Evolutionary conservation across 2,113 vertebrate genomes (phyloP).

Genomic region (Mellivora capensis): DNA sequence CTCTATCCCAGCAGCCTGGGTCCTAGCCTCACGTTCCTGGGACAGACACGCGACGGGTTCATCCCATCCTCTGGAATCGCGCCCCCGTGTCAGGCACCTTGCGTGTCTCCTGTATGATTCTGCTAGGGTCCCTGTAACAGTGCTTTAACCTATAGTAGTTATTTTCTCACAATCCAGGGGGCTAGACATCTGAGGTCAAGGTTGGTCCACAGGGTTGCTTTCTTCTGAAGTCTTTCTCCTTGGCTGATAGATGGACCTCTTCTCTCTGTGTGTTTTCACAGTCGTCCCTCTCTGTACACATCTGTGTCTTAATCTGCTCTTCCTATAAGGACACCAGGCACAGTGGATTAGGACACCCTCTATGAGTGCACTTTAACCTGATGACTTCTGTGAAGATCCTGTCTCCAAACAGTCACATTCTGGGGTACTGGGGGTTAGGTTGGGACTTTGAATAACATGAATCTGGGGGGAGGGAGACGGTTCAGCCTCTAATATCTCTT

Average conservation of each 20-base stretch:
- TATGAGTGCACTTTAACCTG: neutral
- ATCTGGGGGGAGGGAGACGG: neutral
- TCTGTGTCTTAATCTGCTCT: neutral
- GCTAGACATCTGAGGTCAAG: neutral
- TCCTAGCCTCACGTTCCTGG: neutral
- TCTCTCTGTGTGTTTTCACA: neutral
- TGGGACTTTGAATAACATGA: neutral
- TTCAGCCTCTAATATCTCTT: neutral
- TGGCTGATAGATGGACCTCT: neutral
- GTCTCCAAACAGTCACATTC: neutral
- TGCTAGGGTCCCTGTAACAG: neutral
- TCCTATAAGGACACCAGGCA: neutral
- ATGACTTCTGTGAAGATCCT: neutral
- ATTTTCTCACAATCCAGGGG: neutral
- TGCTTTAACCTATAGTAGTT: neutral
- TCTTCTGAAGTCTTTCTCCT: neutral
- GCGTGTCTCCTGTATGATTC: neutral
- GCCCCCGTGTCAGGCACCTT: no score
- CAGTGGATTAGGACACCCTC: neutral
- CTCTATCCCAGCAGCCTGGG: rapidly evolving
- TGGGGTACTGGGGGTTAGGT: neutral
- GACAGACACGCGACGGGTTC: rapidly evolving
- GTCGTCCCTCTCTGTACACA: neutral
- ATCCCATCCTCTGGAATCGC: no score
- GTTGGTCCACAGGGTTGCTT: neutral